Percentiles rank a stretch among this genome's conserved stretches.
Conservation (phyloP, 2,888 invertebrate genomes). For the Trichopoda pennipes region DNA sequence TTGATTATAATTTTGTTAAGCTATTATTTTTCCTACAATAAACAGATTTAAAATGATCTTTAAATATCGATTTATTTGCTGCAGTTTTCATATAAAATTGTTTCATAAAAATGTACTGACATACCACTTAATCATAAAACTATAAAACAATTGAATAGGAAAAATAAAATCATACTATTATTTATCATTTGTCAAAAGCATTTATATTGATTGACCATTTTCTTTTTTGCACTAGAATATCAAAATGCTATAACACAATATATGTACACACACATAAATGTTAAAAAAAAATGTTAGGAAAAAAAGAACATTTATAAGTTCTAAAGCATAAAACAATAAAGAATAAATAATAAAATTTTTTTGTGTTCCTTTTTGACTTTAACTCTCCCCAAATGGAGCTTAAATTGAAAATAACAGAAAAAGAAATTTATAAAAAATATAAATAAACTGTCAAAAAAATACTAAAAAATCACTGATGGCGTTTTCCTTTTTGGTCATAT, state of each 20-base stretch:
- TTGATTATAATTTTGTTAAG: not conserved
- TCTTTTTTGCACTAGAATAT: constrained; percentile 35
- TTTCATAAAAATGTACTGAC: constrained; percentile 58
- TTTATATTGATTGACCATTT: constrained; percentile 63
- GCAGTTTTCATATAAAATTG: not conserved
- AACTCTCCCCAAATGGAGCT: constrained; percentile 10
- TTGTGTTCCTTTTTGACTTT: constrained; percentile 9
- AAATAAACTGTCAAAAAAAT: constrained; percentile 78
- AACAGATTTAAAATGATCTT: not conserved
- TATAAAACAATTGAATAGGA: constrained; percentile 49
- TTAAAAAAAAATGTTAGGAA: not conserved
- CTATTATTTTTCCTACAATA: not conserved
- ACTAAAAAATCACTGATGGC: constrained; percentile 66
- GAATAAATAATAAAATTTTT: constrained; percentile 1
- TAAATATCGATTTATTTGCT: constrained; percentile 20
- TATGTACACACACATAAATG: not conserved
- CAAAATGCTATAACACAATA: constrained; percentile 55
- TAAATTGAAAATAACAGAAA: constrained; percentile 35
- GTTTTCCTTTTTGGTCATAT: constrained; percentile 62
- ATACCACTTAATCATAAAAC: constrained; percentile 63
- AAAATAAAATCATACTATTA: constrained; percentile 44
- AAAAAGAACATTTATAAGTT: constrained; percentile 25
- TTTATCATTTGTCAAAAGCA: constrained; percentile 68
- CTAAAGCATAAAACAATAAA: constrained; percentile 53
- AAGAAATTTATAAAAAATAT: constrained; percentile 47